A percentile compares a stretch with the other conserved stretches of the same genome.
Evolutionary conservation across 2,797 vertebrate genomes (phyloP).

Genomic region (Oryzias sinensis): DNA sequence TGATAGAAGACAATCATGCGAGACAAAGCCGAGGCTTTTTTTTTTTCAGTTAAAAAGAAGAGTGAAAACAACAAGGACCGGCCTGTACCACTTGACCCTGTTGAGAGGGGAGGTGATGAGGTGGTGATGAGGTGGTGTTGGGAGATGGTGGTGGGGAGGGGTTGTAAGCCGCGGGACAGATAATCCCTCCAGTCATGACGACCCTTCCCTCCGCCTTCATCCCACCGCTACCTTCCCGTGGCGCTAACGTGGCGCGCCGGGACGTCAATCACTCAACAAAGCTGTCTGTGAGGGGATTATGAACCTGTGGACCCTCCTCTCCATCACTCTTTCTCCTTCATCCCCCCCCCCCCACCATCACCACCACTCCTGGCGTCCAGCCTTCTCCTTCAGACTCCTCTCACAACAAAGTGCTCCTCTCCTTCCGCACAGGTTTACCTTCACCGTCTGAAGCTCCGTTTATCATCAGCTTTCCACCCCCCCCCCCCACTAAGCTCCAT

Average conservation of each 20-base stretch:
- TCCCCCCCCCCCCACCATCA: neutral
- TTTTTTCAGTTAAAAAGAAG: slow-evolving; percentile 50
- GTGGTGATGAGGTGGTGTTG: slow-evolving; percentile 39
- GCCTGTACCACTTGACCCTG: slow-evolving; percentile 80
- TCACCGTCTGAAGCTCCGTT: slow-evolving; percentile 62
- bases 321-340: slow-evolving; percentile 12
- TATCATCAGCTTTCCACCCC: slow-evolving; percentile 61
- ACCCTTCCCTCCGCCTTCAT: slow-evolving; percentile 37
- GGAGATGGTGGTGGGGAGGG: slow-evolving; percentile 11
- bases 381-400: slow-evolving; percentile 41
- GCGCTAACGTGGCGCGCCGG: slow-evolving; percentile 66
- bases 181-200: slow-evolving; percentile 72
- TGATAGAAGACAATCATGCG: slow-evolving; percentile 60
- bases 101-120: slow-evolving; percentile 27
- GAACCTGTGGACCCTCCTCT: slow-evolving; percentile 48
- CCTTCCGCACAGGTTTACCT: slow-evolving; percentile 44
- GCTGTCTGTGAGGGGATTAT: slow-evolving; percentile 81
- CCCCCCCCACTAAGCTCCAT: slow-evolving; percentile 45
- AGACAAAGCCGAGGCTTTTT: slow-evolving; percentile 47
- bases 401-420: slow-evolving; percentile 43
- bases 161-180: slow-evolving; percentile 57
- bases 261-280: slow-evolving; percentile 83
- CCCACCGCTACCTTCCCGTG: neutral
- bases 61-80: slow-evolving; percentile 69
- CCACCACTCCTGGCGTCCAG: slow-evolving; percentile 4